Percentiles rank a stretch among this genome's conserved stretches.
phyloP scores from a whole-genome alignment of 2,888 invertebrate genomes.

The Fragum sueziense region DNA sequence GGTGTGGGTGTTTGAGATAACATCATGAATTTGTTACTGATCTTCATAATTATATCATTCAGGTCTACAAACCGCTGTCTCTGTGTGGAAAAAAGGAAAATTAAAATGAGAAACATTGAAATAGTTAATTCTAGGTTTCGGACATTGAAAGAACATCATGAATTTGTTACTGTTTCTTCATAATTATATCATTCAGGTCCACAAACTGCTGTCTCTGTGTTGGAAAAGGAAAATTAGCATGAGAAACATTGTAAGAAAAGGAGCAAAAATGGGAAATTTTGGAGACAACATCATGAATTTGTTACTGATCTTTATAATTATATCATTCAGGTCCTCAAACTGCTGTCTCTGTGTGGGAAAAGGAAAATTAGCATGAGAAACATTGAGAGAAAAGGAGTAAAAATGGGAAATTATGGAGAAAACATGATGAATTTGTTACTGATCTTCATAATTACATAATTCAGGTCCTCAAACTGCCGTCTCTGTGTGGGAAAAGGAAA shows the following conservation, averaged over 20 bases:
- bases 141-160: slow-evolving; percentile 81
- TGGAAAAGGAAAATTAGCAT: slow-evolving; percentile 3
- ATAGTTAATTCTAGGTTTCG: slow-evolving; percentile 82
- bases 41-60: slow-evolving; percentile 91
- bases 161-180: slow-evolving; percentile 84
- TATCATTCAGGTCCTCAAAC: slow-evolving; percentile 94
- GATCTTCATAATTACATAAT: slow-evolving; percentile 90
- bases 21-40: slow-evolving; percentile 81
- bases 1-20: slow-evolving; percentile 82
- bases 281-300: slow-evolving; percentile 80
- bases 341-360: slow-evolving; percentile 76
- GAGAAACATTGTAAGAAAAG: too few species aligned
- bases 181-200: slow-evolving; percentile 91
- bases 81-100: slow-evolving; percentile 68
- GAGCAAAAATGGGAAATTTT: too few species aligned
- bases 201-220: slow-evolving; percentile 87
- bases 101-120: too few species aligned
- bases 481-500: slow-evolving; percentile 73
- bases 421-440: slow-evolving; percentile 81
- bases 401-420: slow-evolving; percentile 83
- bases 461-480: slow-evolving; percentile 90
- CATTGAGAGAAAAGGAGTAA: too few species aligned
- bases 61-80: slow-evolving; percentile 88
- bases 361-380: not conserved
- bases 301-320: slow-evolving; percentile 86